Evolutionary conservation across 1,140 invertebrate genomes (phyloP), one percentile per base, ranked within the genome.

Genomic region (Zaprionus camerounensis): DNA sequence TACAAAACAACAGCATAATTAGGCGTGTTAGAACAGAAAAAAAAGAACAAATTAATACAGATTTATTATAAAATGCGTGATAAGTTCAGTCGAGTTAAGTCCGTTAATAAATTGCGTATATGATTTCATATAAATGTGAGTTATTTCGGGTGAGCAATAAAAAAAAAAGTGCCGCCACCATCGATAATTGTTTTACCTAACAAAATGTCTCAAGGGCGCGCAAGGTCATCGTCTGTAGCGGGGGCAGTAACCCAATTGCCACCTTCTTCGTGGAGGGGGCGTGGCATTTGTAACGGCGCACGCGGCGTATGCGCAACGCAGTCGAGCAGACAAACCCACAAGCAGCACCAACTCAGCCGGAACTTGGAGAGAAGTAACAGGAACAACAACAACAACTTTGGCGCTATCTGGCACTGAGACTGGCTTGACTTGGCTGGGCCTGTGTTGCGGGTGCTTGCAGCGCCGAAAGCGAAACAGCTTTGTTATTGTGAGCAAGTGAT

Each of bases 171-270:
- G n/a, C 28, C 31, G 24, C 24, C 9, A 64, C 26, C 41, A 71
- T 51, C 15, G 67, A 64, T 58, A 75, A 69, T 61, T 49, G 36
- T 49, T 26, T 71, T 56, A 34, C 17, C 51, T 66, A 78, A 74
- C 66, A 57, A 66, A 17, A 73, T 56, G 64, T 22, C 77, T 91
- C 90, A 91, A 91, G 90, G 90, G 91, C 90, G 78, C 44, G 24
- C 88, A 91, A 91, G 90, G 90, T 91, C 90, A 90, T 69, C 11
- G 46, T 24, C 15, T 5, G 31, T 34, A 11, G 46, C 46, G 71
- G 66, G 90, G 83, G 74, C 90, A 91, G 71, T 91, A 90, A 91
- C 88, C 88, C 76, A 91, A 64, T 51, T 51, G 22, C 51, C 46
- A 3, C 17, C 17, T 41, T n/a, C 11, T n/a, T 26, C 17, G 3